These are phyloP conservation scores for Corvus moneduloides DNA, from an alignment of 2,113 vertebrate species.

Conservation along the genomic window DNA sequence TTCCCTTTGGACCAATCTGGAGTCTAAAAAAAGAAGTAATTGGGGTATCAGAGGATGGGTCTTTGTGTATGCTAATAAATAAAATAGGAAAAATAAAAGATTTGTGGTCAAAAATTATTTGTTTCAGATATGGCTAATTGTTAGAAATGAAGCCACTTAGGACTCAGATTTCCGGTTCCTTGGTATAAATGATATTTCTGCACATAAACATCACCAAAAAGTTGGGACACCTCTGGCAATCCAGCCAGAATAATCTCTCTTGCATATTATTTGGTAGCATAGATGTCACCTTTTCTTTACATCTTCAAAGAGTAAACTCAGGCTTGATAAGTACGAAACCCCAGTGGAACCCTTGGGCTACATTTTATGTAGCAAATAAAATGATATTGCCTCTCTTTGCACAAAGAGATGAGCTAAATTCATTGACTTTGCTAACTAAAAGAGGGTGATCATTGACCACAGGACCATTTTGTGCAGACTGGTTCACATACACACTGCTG, in stretches of 20 bases:
- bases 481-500: background rate
- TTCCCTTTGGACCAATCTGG: background rate
- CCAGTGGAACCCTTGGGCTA: background rate
- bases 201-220: background rate
- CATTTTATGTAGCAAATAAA: background rate
- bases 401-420: background rate
- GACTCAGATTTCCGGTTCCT: background rate
- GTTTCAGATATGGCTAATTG: background rate
- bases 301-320: background rate
- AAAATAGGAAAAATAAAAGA: background rate
- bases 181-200: background rate
- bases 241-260: background rate
- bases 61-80: background rate
- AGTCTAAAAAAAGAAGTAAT: background rate
- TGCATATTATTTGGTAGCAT: background rate
- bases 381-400: background rate
- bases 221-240: background rate
- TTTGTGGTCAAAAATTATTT: background rate
- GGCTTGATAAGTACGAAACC: background rate
- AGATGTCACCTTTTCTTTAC: background rate
- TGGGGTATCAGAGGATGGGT: accelerated
- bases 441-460: background rate
- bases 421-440: background rate
- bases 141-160: background rate
- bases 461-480: background rate